phyloP scores from a whole-genome alignment of 2,888 invertebrate species.

The Meandrusa payeni region DNA sequence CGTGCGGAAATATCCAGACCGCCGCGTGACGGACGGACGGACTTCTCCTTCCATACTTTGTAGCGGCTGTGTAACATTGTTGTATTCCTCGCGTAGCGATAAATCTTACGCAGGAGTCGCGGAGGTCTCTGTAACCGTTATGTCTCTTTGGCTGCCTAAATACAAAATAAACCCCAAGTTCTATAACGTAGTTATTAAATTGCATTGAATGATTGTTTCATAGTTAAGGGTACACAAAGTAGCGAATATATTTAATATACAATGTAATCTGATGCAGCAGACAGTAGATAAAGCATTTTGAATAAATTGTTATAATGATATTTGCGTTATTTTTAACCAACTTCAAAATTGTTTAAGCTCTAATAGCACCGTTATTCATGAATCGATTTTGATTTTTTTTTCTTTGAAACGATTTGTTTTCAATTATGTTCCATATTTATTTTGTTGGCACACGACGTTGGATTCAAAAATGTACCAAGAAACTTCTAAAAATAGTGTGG shows the following conservation, averaged over 20 bases:
- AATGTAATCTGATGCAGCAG: neutral
- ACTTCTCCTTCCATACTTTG: constrained; percentile 30
- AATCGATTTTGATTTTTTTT: too few species aligned
- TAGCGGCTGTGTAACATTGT: constrained; percentile 30
- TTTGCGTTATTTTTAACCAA: too few species aligned
- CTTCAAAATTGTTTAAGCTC: too few species aligned
- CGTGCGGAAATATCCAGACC: constrained; percentile 27
- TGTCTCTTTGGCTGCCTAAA: constrained; percentile 1
- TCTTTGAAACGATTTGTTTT: too few species aligned
- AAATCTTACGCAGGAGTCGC: constrained; percentile 29
- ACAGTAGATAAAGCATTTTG: constrained; percentile 6
- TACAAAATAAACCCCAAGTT: constrained; percentile 3
- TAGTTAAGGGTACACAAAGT: neutral
- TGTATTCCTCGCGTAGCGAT: constrained; percentile 32
- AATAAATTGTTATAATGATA: too few species aligned
- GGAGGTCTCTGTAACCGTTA: constrained; percentile 22
- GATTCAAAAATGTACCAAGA: too few species aligned
- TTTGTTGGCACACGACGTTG: too few species aligned
- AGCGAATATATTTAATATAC: constrained; percentile 1
- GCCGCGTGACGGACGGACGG: constrained; percentile 26
- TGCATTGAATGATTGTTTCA: neutral
- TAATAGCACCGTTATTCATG: too few species aligned
- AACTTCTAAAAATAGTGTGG: too few species aligned
- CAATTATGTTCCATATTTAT: too few species aligned
- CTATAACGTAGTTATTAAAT: constrained; percentile 7